Evolutionary conservation across 2,888 invertebrate genomes (phyloP).

Genomic region (Tachina lurida): DNA sequence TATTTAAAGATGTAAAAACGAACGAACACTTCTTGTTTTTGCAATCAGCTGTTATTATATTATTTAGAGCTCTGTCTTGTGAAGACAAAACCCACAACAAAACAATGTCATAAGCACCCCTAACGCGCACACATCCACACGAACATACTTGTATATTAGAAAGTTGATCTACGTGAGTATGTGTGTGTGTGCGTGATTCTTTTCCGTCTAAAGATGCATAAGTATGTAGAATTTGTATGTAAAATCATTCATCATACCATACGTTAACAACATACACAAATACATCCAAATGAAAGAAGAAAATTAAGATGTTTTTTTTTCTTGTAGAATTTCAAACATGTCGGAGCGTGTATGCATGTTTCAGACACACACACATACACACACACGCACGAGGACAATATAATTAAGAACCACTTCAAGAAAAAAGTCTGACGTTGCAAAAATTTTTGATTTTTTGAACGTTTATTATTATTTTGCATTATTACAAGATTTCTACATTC

Average conservation of each 20-base stretch:
- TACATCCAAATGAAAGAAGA: constrained; percentile 26
- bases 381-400: constrained; percentile 73
- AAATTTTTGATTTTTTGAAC: constrained; percentile 78
- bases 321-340: constrained; percentile 39
- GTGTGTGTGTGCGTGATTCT: neutral
- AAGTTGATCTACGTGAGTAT: neutral
- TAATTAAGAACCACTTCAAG: constrained; percentile 76
- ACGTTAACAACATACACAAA: constrained; percentile 29
- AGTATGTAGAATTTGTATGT: constrained; percentile 50
- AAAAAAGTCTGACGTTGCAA: constrained; percentile 81
- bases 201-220: constrained; percentile 1
- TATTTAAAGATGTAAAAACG: no score
- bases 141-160: neutral
- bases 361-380: constrained; percentile 14
- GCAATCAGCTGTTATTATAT: neutral
- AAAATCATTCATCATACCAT: constrained; percentile 57
- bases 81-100: neutral
- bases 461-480: constrained; percentile 59
- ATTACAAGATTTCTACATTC: constrained; percentile 67
- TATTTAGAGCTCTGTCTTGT: neutral
- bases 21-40: neutral
- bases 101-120: neutral
- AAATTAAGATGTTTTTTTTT: constrained; percentile 54
- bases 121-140: neutral
- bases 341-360: constrained; percentile 32